Base-by-base conservation (phyloP, 1,140 invertebrate species). In the roundworm (Caenorhabditis elegans) region DNA sequence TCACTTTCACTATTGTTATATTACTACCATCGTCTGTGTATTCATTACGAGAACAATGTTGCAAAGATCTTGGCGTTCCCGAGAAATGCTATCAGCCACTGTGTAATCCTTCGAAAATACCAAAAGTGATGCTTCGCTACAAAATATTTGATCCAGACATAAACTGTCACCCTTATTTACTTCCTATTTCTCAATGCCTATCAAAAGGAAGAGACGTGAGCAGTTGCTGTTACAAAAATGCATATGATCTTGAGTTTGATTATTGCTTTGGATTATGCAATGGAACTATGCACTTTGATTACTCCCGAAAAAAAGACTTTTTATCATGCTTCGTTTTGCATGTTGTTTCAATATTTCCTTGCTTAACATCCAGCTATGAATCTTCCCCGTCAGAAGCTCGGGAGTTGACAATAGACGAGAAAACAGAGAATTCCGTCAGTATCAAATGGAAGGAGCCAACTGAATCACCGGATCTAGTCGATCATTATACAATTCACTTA, bases 301-400 rank as follows among this genome's bases (percentile, higher is more conserved):
- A 65, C 19, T 15, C 17, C 36, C 53, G 39, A 81, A 55, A 26
- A 55, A 26, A 55, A 13, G 22, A 65, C 11, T 84, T 55, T 39
- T 83, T 85, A 3, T 28, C 83, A 3, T 84, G 83, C 36, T 70
- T 84, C 19, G 81, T 55, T 26, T n/a, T 84, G 13, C 84, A 84
- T 53, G 17, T 84, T 11, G 19, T 43, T 11, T 24, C 83, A 3
- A 85, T 85, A 49, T 84, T 80, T 55, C 34, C 19, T 3, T 85
- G 83, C 83, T n/a, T 80, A 5, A 26, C 19, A 5, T 22, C n/a
- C 17, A 51, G 78, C 22, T 85, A 84, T 49, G 19, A 31, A 31
- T 22, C 13, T 0, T 31, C 78, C 10, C 83, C 83, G 2, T 53
- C 82, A 15, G n/a, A 3, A 8, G 77, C 82, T 17, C 51, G 26